A percentile compares a stretch with the other conserved stretches of the same genome.
Conservation (phyloP, 2,113 vertebrate genomes). For the Varanus komodoensis region DNA sequence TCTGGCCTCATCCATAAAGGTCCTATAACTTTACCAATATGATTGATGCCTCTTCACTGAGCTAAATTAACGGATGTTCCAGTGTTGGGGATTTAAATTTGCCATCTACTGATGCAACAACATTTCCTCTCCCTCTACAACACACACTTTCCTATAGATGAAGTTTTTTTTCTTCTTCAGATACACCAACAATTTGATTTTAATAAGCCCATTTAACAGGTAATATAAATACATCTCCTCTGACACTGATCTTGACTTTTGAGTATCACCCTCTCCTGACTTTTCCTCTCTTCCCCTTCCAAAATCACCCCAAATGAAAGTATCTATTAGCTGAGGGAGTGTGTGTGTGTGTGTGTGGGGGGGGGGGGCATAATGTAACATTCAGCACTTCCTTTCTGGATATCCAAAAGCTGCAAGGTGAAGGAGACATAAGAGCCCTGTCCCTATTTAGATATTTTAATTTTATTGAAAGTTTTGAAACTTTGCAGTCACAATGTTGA, state of each 20-base stretch:
- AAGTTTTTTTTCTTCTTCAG: slow-evolving; percentile 70
- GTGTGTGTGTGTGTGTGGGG: background rate
- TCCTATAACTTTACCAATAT: slow-evolving; percentile 13
- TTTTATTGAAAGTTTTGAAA: slow-evolving; percentile 30
- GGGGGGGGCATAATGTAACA: slow-evolving; percentile 67
- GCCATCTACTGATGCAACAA: slow-evolving; percentile 47
- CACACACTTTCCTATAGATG: slow-evolving; percentile 47
- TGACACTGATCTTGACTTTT: slow-evolving; percentile 61
- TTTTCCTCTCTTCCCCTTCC: slow-evolving; percentile 41
- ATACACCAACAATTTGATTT: slow-evolving; percentile 69
- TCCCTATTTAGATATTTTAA: slow-evolving; percentile 26
- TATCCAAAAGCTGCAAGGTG: slow-evolving; percentile 60
- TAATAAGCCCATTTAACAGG: slow-evolving; percentile 66
- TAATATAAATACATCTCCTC: slow-evolving; percentile 67
- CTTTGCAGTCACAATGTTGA: slow-evolving; percentile 37
- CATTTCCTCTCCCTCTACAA: slow-evolving; percentile 43
- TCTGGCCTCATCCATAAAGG: slow-evolving; percentile 22
- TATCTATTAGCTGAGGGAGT: slow-evolving; percentile 65
- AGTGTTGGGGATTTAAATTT: slow-evolving; percentile 30
- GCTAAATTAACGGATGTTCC: slow-evolving; percentile 32
- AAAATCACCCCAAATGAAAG: slow-evolving; percentile 70
- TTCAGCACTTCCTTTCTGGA: slow-evolving; percentile 62
- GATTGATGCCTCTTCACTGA: slow-evolving; percentile 21
- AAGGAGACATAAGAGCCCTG: slow-evolving; percentile 53
- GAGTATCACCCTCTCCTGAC: slow-evolving; percentile 59